These are phyloP conservation scores for Megaustenia siamemsis DNA, from an alignment of 2,888 invertebrate genomes.

Conservation along the genomic window DNA sequence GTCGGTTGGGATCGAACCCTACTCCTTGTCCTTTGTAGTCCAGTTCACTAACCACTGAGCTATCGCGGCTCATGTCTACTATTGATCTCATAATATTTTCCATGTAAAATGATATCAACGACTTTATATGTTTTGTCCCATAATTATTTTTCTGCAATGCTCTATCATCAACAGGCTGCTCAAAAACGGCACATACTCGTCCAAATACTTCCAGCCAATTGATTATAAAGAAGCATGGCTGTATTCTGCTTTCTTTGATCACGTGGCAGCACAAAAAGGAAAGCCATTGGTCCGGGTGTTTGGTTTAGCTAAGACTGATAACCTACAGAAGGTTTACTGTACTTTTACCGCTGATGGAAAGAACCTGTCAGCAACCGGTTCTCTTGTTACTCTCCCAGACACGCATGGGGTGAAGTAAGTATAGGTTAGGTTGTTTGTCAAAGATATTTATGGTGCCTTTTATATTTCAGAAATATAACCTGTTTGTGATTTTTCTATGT, in stretches of 20 bases:
- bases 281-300: background rate
- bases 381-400: background rate
- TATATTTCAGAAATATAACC: too few species aligned
- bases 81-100: too few species aligned
- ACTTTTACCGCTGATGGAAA: too few species aligned
- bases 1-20: too few species aligned
- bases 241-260: constrained; percentile 32
- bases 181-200: background rate
- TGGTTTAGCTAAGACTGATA: background rate
- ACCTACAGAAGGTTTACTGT: background rate
- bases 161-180: background rate
- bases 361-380: background rate
- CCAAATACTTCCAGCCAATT: constrained; percentile 13
- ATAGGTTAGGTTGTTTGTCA: too few species aligned
- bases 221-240: constrained; percentile 5
- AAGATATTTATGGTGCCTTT: too few species aligned
- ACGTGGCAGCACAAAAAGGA: background rate
- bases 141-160: background rate
- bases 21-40: too few species aligned
- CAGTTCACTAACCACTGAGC: too few species aligned
- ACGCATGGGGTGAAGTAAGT: background rate
- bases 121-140: background rate
- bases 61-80: too few species aligned
- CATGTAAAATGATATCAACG: background rate
- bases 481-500: too few species aligned